Conservation (phyloP, 2,888 invertebrate genomes). For the Pammene fasciana region DNA sequence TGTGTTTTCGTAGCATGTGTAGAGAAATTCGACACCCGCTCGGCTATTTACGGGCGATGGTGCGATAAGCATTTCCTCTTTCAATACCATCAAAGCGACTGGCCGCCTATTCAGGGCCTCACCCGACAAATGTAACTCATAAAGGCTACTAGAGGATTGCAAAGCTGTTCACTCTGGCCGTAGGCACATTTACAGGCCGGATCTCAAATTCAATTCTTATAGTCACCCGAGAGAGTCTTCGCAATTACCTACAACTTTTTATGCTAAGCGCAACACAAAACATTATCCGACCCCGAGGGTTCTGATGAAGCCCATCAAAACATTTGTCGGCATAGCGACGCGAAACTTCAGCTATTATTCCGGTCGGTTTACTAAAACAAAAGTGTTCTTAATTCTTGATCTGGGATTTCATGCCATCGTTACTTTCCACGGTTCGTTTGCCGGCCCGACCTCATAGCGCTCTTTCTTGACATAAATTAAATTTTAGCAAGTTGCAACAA, state of each 20-base stretch:
- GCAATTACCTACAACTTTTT: slow-evolving; percentile 54
- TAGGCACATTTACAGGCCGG: slow-evolving; percentile 53
- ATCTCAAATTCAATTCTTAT: slow-evolving; percentile 38
- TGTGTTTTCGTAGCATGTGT: slow-evolving; percentile 77
- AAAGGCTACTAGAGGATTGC: slow-evolving; percentile 72
- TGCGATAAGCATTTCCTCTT: slow-evolving; percentile 81
- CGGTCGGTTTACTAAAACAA: slow-evolving; percentile 76
- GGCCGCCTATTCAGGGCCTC: slow-evolving; percentile 73
- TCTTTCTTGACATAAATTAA: slow-evolving; percentile 65
- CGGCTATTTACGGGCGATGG: slow-evolving; percentile 78
- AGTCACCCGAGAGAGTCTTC: slow-evolving; percentile 23
- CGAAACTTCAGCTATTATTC: slow-evolving; percentile 75
- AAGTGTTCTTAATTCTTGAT: slow-evolving; percentile 76
- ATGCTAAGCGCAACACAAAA: slow-evolving; percentile 61
- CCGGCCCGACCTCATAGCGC: slow-evolving; percentile 52
- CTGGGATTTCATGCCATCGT: slow-evolving; percentile 75
- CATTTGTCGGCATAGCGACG: slow-evolving; percentile 76
- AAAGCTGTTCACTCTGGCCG: slow-evolving; percentile 60
- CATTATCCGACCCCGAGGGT: slow-evolving; percentile 66
- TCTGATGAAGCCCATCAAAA: slow-evolving; percentile 75
- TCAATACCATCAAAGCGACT: slow-evolving; percentile 80
- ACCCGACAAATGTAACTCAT: slow-evolving; percentile 72
- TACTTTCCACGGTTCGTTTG: slow-evolving; percentile 71
- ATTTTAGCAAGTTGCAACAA: slow-evolving; percentile 66
- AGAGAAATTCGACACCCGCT: slow-evolving; percentile 78